Conservation (phyloP, 2,113 vertebrate species). For the Pandion haliaetus region DNA sequence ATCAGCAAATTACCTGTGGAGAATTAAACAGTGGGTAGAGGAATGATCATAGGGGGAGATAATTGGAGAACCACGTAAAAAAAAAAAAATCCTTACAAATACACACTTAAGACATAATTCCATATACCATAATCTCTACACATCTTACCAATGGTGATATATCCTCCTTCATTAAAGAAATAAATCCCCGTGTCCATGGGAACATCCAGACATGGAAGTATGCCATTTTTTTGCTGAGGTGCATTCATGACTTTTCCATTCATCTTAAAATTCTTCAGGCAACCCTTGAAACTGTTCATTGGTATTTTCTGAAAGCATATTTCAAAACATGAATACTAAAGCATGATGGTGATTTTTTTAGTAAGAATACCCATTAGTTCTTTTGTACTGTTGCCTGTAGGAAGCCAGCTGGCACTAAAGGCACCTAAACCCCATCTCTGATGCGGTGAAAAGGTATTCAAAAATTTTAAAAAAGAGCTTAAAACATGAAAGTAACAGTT, state of each 20-base stretch:
- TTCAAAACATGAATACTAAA: neutral
- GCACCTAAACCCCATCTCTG: neutral
- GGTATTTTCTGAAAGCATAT: conserved; percentile 80
- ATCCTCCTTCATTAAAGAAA: conserved; percentile 85
- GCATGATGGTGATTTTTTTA: neutral
- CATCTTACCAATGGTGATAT: conserved; percentile 81
- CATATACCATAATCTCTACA: neutral
- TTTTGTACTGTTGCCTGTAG: neutral
- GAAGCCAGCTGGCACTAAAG: neutral
- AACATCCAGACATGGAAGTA: conserved; percentile 83
- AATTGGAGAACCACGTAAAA: neutral
- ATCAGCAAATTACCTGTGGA: conserved; percentile 77
- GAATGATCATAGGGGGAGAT: neutral
- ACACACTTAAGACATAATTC: neutral
- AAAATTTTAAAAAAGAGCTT: neutral
- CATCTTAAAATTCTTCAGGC: conserved; percentile 86
- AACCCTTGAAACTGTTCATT: conserved; percentile 83
- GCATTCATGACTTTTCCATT: conserved; percentile 73
- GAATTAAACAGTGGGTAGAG: neutral
- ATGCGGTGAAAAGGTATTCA: neutral
- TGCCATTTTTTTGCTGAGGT: conserved; percentile 71
- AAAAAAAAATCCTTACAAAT: neutral
- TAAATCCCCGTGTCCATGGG: conserved; percentile 81
- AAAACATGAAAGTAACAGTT: neutral
- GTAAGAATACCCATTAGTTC: neutral